These are phyloP conservation scores for Sesamia inferens DNA, from an alignment of 2,888 invertebrate species.

Conservation along the genomic window DNA sequence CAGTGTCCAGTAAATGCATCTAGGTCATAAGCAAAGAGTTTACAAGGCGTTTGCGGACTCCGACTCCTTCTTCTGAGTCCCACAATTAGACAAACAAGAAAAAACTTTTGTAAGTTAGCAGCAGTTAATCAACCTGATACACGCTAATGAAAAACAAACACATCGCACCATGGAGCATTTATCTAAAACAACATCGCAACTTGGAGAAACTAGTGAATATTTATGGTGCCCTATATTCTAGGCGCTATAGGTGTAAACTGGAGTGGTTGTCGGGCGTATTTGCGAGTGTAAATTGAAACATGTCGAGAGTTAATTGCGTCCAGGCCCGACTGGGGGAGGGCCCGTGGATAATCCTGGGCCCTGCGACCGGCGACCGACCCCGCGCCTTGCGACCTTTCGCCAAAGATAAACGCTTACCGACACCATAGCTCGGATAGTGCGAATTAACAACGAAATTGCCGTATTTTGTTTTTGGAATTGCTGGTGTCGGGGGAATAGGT, in stretches of 20 bases:
- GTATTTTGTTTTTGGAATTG: constrained; percentile 35
- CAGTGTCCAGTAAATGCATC: neutral
- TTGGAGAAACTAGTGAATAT: constrained; percentile 61
- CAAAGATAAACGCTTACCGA: constrained; percentile 58
- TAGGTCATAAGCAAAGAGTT: neutral
- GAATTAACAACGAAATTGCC: constrained; percentile 43
- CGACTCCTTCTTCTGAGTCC: neutral
- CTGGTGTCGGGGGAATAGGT: neutral
- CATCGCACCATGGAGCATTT: constrained; percentile 10
- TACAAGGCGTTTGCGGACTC: too few species aligned
- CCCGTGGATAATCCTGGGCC: constrained; percentile 77
- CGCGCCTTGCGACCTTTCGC: constrained; percentile 68
- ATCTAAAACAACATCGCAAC: constrained; percentile 40
- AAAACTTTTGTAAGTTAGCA: neutral
- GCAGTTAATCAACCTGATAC: neutral
- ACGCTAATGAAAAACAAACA: constrained; percentile 12
- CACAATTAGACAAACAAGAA: neutral
- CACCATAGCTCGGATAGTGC: constrained; percentile 51
- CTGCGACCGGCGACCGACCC: constrained; percentile 58
- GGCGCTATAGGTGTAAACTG: constrained; percentile 68
- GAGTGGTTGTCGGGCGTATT: constrained; percentile 79
- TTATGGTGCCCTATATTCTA: constrained; percentile 68
- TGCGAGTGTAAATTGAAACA: constrained; percentile 89
- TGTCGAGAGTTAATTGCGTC: constrained; percentile 87
- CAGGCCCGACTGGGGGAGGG: constrained; percentile 74